Percentiles rank a stretch among this genome's conserved stretches.
phyloP scores from a whole-genome alignment of 2,113 vertebrate genomes.

The Scortum barcoo region DNA sequence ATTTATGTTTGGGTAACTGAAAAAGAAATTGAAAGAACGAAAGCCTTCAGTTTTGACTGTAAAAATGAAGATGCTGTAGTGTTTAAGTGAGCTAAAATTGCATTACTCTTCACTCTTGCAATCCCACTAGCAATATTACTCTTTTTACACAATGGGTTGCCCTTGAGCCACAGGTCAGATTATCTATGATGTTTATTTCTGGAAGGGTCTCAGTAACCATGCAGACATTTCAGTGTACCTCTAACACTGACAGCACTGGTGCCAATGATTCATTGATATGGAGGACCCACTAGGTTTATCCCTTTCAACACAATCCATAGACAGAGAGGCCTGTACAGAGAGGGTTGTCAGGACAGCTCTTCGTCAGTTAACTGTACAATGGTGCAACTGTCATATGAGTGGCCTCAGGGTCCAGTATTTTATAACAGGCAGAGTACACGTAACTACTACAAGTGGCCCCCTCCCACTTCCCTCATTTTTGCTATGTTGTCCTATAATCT shows the following conservation, averaged over 20 bases:
- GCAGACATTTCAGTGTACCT: not conserved
- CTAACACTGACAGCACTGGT: not conserved
- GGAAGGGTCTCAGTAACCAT: not conserved
- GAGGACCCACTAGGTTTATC: not conserved
- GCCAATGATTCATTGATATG: not conserved
- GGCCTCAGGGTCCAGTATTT: constrained; percentile 27
- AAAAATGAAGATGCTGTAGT: not conserved
- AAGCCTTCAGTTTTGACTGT: constrained; percentile 1
- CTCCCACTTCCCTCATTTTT: not conserved
- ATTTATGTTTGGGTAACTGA: not conserved
- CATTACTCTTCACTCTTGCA: not conserved
- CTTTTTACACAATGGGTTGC: not conserved
- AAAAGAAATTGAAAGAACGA: not conserved
- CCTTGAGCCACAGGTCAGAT: not conserved
- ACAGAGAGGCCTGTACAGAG: not conserved
- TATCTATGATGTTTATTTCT: not conserved
- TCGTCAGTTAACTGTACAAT: constrained; percentile 2
- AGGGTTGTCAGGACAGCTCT: not conserved
- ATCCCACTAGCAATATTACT: not conserved
- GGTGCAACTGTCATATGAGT: constrained; percentile 24
- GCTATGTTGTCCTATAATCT: constrained; percentile 1
- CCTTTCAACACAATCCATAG: not conserved
- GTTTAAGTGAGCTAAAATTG: not conserved
- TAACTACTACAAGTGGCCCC: not conserved
- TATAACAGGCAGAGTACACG: constrained; percentile 10